phyloP scores from a whole-genome alignment of 1,140 invertebrate genomes.

The Drosophila guanche region DNA sequence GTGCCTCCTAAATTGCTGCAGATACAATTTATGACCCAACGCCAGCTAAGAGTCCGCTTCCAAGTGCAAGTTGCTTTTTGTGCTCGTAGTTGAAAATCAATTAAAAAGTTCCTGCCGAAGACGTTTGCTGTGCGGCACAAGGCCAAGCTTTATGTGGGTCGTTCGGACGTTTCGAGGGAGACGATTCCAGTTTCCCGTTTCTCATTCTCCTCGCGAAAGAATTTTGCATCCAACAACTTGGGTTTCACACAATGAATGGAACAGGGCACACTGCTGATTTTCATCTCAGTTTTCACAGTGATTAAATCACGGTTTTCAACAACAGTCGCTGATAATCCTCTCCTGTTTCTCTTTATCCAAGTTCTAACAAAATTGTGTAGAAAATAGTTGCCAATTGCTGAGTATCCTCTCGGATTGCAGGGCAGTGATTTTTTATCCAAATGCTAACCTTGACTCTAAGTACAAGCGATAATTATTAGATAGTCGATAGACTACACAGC shows the following conservation, averaged over 20 bases:
- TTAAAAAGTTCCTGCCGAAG: conserved; percentile 79
- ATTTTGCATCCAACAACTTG: conserved; percentile 37
- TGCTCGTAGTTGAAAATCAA: conserved; percentile 66
- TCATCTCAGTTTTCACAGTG: conserved; percentile 13
- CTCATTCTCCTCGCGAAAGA: not conserved
- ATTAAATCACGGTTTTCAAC: no score
- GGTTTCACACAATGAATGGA: conserved; percentile 30
- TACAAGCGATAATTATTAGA: conserved; percentile 23
- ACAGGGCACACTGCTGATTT: conserved; percentile 22
- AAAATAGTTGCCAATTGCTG: not conserved
- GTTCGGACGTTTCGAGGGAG: not conserved
- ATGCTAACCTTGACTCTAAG: conserved; percentile 53
- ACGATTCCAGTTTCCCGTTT: not conserved
- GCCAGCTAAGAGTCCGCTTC: conserved; percentile 64
- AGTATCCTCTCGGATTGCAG: conserved; percentile 16
- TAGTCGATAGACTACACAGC: not conserved
- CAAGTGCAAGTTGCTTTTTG: conserved; percentile 39
- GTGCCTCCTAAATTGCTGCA: conserved; percentile 72
- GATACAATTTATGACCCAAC: conserved; percentile 74
- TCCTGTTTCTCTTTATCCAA: conserved; percentile 16
- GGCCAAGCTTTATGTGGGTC: conserved; percentile 40
- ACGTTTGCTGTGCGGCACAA: conserved; percentile 44
- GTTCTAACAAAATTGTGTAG: no score
- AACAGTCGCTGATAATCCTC: conserved; percentile 31
- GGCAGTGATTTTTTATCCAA: conserved; percentile 24